These are phyloP conservation scores for Coelogynopora nodosa DNA, from an alignment of 2,888 invertebrate species.

Conservation along the genomic window DNA sequence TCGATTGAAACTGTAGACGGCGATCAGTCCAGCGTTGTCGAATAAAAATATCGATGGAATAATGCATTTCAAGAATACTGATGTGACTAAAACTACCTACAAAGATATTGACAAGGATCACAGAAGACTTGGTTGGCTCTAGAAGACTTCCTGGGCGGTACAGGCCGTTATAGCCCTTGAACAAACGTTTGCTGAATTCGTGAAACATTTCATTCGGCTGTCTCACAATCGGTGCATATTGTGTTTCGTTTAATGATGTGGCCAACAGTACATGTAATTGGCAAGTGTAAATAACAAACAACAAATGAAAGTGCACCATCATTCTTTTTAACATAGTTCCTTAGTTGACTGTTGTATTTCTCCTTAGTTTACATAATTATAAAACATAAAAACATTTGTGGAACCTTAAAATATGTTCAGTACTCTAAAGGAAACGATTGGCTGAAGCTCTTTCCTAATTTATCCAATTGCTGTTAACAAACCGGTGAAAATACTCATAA, in stretches of 20 bases:
- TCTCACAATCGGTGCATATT: background rate
- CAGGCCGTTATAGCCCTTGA: background rate
- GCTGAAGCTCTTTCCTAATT: too few species aligned
- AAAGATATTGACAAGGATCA: constrained; percentile 30
- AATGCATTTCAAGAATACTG: constrained; percentile 46
- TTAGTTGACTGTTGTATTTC: too few species aligned
- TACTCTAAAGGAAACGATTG: too few species aligned
- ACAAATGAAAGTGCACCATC: too few species aligned
- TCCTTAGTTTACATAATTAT: too few species aligned
- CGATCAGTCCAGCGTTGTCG: constrained; percentile 44
- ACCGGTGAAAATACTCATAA: too few species aligned
- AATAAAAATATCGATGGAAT: constrained; percentile 43
- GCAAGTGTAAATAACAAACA: too few species aligned
- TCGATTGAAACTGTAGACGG: background rate
- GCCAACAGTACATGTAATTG: too few species aligned
- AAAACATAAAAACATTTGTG: too few species aligned
- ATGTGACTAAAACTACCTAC: constrained; percentile 42
- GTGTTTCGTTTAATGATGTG: background rate
- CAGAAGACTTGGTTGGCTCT: background rate
- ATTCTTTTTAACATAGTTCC: too few species aligned
- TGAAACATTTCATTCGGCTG: background rate
- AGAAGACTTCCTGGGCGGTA: background rate
- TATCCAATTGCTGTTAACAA: too few species aligned
- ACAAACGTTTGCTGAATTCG: background rate
- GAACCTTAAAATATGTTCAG: too few species aligned